These are phyloP conservation scores for Brachyptera risi DNA, from an alignment of 2,888 invertebrate species.

Conservation along the genomic window DNA sequence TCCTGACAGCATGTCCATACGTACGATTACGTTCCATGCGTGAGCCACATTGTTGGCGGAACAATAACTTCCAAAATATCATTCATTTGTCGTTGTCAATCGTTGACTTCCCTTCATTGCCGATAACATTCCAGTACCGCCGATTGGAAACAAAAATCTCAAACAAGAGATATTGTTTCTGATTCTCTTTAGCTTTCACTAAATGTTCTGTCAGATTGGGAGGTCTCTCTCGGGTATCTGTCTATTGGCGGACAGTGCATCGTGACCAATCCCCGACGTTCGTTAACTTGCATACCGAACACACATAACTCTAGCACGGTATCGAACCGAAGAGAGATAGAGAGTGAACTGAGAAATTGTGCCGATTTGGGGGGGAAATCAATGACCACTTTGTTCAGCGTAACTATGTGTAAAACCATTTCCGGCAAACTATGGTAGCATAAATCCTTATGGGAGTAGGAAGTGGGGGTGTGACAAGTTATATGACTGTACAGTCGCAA, in stretches of 20 bases:
- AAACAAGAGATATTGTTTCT: not conserved
- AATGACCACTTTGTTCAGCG: conserved; percentile 7
- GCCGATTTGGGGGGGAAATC: conserved; percentile 11
- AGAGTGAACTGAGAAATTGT: no score
- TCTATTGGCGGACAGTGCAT: not conserved
- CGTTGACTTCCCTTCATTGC: not conserved
- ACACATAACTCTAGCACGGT: not conserved
- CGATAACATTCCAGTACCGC: not conserved
- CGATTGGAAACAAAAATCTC: not conserved
- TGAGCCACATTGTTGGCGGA: no score
- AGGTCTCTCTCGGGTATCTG: not conserved
- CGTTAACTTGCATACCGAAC: not conserved
- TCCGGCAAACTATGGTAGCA: not conserved
- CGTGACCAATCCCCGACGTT: not conserved
- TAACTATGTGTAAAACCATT: not conserved
- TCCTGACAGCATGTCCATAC: no score
- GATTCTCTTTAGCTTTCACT: conserved; percentile 5
- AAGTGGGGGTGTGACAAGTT: not conserved
- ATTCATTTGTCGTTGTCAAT: not conserved
- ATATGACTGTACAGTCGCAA: no score
- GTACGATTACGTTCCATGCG: no score
- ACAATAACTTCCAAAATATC: no score
- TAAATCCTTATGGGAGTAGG: not conserved
- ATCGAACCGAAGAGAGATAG: not conserved
- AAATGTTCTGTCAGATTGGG: conserved; percentile 7